phyloP scores from a whole-genome alignment of 2,888 invertebrate genomes.

The Oasisia sp. region DNA sequence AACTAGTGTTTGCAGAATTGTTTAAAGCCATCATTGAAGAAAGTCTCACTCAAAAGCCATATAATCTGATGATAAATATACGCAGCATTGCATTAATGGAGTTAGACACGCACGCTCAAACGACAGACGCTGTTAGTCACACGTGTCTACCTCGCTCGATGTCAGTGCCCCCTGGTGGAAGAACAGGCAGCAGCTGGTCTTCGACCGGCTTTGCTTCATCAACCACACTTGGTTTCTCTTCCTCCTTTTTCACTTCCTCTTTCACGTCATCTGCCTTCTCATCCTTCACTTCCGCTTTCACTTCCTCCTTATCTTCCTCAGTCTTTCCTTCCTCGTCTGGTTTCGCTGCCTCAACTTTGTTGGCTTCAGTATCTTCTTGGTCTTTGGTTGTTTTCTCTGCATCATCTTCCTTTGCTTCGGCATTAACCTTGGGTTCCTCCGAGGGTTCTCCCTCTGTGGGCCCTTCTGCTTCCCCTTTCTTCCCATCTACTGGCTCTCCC shows the following conservation, averaged over 20 bases:
- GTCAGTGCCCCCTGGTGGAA: background rate
- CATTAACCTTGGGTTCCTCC: background rate
- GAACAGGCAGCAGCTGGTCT: background rate
- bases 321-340: background rate
- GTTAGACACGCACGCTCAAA: background rate
- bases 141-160: background rate
- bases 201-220: background rate
- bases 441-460: background rate
- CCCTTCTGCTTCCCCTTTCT: background rate
- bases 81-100: background rate
- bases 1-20: background rate
- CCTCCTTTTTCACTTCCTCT: background rate
- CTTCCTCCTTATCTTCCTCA: constrained; percentile 22
- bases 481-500: background rate
- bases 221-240: background rate
- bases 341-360: background rate
- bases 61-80: background rate
- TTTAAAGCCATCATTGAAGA: background rate
- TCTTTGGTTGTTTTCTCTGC: background rate
- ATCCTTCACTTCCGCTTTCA: background rate
- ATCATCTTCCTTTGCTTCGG: background rate
- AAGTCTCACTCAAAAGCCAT: background rate
- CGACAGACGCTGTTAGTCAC: background rate
- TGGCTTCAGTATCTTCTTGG: background rate
- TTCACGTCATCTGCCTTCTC: background rate